Conservation (phyloP, 2,888 invertebrate species). For the Campaea margaritaria region DNA sequence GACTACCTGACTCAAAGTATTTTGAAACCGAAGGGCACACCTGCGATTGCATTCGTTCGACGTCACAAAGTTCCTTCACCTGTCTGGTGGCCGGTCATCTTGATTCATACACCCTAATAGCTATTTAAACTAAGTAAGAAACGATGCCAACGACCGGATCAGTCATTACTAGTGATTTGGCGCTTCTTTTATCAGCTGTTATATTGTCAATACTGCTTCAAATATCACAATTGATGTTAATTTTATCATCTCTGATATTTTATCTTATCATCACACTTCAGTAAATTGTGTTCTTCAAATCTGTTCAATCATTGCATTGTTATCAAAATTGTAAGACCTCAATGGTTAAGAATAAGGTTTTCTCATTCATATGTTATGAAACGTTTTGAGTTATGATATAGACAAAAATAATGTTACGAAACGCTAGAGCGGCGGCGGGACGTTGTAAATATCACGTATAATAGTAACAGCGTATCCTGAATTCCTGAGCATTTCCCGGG, state of each 20-base stretch:
- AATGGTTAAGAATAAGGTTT: background rate
- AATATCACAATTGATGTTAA: conserved; percentile 20
- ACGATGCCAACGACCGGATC: conserved; percentile 45
- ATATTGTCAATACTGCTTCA: conserved; percentile 43
- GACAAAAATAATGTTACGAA: conserved; percentile 21
- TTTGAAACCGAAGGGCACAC: conserved; percentile 61
- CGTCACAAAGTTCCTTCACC: conserved; percentile 70
- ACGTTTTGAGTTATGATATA: conserved; percentile 14
- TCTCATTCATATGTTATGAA: conserved; percentile 1
- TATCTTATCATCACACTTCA: conserved; percentile 16
- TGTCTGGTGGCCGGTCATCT: conserved; percentile 57
- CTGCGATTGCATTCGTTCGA: conserved; percentile 61
- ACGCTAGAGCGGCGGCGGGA: conserved; percentile 15
- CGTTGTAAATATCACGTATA: conserved; percentile 37
- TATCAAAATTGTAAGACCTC: background rate
- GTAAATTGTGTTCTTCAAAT: background rate
- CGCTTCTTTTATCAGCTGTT: conserved; percentile 44
- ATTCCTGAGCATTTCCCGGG: conserved; percentile 60
- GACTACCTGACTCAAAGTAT: conserved; percentile 55
- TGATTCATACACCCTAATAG: conserved; percentile 49
- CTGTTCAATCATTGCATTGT: background rate
- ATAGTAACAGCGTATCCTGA: conserved; percentile 51
- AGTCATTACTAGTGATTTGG: conserved; percentile 38
- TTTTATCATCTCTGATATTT: conserved; percentile 13
- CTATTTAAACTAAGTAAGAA: conserved; percentile 49